A percentile compares a stretch with the other conserved stretches of the same genome.
phyloP scores from a whole-genome alignment of 2,797 vertebrate genomes.

The Botia kubotai region DNA sequence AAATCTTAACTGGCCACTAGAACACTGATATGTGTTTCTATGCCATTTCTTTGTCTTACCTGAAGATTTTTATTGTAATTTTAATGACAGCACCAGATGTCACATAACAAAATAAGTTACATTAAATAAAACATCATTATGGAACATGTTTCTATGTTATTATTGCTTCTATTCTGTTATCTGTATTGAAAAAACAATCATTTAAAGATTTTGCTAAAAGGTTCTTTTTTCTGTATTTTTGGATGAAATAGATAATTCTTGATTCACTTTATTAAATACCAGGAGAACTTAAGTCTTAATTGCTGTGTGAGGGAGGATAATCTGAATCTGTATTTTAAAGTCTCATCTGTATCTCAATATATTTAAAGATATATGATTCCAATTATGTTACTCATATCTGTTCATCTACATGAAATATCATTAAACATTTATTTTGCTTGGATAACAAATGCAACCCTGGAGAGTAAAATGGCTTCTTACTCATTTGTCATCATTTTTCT shows the following conservation, averaged over 20 bases:
- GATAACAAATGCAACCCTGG: not conserved
- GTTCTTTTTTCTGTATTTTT: slow-evolving; percentile 14
- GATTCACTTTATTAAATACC: not conserved
- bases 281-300: not conserved
- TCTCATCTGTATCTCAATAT: not conserved
- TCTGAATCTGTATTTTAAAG: not conserved
- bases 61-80: slow-evolving; percentile 29
- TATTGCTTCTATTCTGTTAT: not conserved
- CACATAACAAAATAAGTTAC: not conserved
- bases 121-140: slow-evolving; percentile 6
- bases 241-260: not conserved
- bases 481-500: not conserved
- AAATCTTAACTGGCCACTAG: not conserved
- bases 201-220: slow-evolving; percentile 8
- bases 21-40: not conserved
- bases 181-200: slow-evolving; percentile 2
- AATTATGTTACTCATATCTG: not conserved
- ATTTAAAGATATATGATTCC: not conserved
- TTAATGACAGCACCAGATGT: slow-evolving; percentile 16
- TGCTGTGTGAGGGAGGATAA: not conserved
- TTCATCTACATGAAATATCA: not conserved
- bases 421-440: slow-evolving; percentile 2
- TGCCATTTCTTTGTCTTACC: not conserved
- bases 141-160: not conserved
- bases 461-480: not conserved